Base-by-base conservation (phyloP, 2,113 vertebrate genomes). In the Pelmatolapia mariae region DNA sequence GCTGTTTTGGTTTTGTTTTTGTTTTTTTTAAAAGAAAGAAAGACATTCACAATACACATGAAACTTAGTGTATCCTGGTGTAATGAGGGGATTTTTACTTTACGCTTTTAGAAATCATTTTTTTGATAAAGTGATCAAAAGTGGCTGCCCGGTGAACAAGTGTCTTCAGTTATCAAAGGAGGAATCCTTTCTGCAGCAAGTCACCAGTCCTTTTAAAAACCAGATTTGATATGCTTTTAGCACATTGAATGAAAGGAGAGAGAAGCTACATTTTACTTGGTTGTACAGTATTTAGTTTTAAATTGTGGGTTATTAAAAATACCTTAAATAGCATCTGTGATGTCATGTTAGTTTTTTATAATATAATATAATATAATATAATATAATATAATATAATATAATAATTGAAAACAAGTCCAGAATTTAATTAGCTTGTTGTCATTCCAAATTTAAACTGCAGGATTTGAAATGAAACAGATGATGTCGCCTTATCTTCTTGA, bases 281-380 rank as follows among this genome's bases (percentile, higher is more conserved):
- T 68, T 7, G 29, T 68, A 6, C 31, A 45, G n/a, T 16, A 84
- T 56, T 47, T 7, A 5, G 5, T 52, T 83, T 88, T 80, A 81
- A 47, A 3, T 76, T 79, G 80, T 66, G 47, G 53, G 10, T 86
- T 61, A 10, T 84, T 66, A 59, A 83, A 80, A 84, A 33, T 80
- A 2, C 10, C n/a, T 31, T 59, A n/a, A 18, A 54, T 84, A 87
- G 10, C 89, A 26, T 91, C 90, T 89, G 90, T 93, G 86, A 92
- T 91, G 87, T 91, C 87, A 7, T 45, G 26, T 47, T 47, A 54
- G 6, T 59, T 36, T 63, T 63, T 19, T 63, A 57, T 57, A 56
- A 24, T n/a, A 52, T 52, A 8, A 50, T 57, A 36, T 36, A 8
- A 33, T 33, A 57, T 15, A 2, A 26, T 56, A 57, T 15, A 2